phyloP scores from a whole-genome alignment of 2,888 invertebrate species.

The Gibbula magus region DNA sequence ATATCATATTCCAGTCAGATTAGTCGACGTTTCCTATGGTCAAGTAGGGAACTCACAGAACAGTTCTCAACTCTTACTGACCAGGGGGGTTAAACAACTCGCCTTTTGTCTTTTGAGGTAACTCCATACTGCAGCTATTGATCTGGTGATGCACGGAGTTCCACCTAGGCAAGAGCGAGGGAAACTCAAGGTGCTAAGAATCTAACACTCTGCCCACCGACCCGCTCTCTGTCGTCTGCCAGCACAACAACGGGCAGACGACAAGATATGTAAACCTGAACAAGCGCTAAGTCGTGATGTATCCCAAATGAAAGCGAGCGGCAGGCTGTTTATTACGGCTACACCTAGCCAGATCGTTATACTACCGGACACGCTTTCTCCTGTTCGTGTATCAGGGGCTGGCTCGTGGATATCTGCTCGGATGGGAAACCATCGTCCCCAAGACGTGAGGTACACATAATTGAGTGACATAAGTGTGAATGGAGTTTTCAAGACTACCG shows the following conservation, averaged over 20 bases:
- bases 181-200: too few species aligned
- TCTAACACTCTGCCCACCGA: not conserved
- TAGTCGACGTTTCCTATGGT: too few species aligned
- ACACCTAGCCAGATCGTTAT: constrained; percentile 2
- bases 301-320: not conserved
- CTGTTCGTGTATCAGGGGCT: not conserved
- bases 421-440: not conserved
- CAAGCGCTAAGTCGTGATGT: not conserved
- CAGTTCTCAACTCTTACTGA: not conserved
- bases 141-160: not conserved
- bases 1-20: too few species aligned
- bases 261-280: constrained; percentile 8
- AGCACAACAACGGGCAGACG: constrained; percentile 5
- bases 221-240: not conserved
- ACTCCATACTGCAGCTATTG: not conserved
- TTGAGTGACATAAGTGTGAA: not conserved
- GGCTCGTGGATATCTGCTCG: not conserved
- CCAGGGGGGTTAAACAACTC: not conserved
- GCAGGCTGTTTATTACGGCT: not conserved
- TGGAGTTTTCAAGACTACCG: not conserved
- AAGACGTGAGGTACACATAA: not conserved
- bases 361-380: not conserved
- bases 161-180: too few species aligned
- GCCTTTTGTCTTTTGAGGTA: not conserved
- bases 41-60: too few species aligned